These are phyloP conservation scores for Limanda limanda DNA, from an alignment of 2,113 vertebrate species.

Conservation along the genomic window DNA sequence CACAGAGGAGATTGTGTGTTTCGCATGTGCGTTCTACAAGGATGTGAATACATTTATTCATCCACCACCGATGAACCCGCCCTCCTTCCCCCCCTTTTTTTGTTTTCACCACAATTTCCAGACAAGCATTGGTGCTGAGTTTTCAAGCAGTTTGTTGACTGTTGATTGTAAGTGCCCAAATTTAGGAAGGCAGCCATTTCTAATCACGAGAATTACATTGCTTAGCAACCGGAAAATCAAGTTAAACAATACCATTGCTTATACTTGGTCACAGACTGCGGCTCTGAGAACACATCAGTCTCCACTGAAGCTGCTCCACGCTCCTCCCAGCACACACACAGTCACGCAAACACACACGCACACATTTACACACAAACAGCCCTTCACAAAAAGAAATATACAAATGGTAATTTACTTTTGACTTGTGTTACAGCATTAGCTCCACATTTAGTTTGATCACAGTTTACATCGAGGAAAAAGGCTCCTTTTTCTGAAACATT, in stretches of 20 bases:
- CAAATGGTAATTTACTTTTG: constrained; percentile 74
- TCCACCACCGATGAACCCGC: neutral
- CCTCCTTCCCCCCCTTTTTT: neutral
- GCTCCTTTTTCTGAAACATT: constrained; percentile 37
- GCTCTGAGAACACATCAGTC: constrained; percentile 72
- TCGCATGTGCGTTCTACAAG: constrained; percentile 6
- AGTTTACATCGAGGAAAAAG: constrained; percentile 54
- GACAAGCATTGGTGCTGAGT: constrained; percentile 58
- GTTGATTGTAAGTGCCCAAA: constrained; percentile 82
- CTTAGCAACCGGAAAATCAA: constrained; percentile 86
- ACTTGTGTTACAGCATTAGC: constrained; percentile 66
- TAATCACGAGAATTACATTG: constrained; percentile 85
- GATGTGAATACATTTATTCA: constrained; percentile 36
- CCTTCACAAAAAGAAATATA: constrained; percentile 59
- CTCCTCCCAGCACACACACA: constrained; percentile 54
- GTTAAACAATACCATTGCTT: constrained; percentile 82
- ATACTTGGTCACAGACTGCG: constrained; percentile 79
- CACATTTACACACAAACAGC: constrained; percentile 45
- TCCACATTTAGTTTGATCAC: constrained; percentile 77
- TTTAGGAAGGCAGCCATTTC: constrained; percentile 84
- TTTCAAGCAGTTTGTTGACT: constrained; percentile 82
- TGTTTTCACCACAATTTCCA: constrained; percentile 62
- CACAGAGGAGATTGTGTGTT: constrained; percentile 8
- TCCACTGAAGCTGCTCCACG: constrained; percentile 72
- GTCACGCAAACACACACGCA: constrained; percentile 17